phyloP scores from a whole-genome alignment of 2,888 invertebrate species.

The Athetis lepigone region DNA sequence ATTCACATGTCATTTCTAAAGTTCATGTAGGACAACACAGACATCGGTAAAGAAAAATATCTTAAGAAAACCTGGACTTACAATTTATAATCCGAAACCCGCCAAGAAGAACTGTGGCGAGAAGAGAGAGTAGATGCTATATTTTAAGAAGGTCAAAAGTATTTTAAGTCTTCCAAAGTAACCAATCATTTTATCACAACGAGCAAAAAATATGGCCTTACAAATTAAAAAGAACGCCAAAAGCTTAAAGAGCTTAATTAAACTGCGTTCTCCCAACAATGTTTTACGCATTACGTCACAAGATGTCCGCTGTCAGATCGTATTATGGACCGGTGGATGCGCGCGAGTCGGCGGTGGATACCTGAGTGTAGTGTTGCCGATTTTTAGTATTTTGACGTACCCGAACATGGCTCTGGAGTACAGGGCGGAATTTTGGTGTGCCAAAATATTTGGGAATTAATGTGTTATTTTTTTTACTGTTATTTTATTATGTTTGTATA shows the following conservation, averaged over 20 bases:
- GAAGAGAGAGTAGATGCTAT: too few relatives aligned
- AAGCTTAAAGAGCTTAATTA: constrained; percentile 12
- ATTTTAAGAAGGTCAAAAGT: too few relatives aligned
- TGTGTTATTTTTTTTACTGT: neutral
- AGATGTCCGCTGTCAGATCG: constrained; percentile 13
- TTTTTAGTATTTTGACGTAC: constrained; percentile 34
- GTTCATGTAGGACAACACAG: too few relatives aligned
- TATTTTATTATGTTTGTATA: neutral
- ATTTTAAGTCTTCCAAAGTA: too few relatives aligned
- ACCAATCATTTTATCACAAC: neutral
- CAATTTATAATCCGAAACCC: too few relatives aligned
- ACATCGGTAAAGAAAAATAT: too few relatives aligned
- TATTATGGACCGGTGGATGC: constrained; percentile 8
- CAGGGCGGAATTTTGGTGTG: constrained; percentile 31
- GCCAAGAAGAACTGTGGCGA: too few relatives aligned
- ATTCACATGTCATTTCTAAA: too few relatives aligned
- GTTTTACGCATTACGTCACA: constrained; percentile 10
- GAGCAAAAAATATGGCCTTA: neutral
- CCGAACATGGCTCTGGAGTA: constrained; percentile 11
- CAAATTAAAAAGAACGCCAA: neutral
- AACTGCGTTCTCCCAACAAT: constrained; percentile 7
- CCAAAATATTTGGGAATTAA: neutral
- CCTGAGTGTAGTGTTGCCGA: constrained; percentile 16
- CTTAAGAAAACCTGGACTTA: too few relatives aligned
- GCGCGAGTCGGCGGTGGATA: constrained; percentile 14